These are phyloP conservation scores for Zonotrichia leucophrys DNA, from an alignment of 2,113 vertebrate species.

Conservation along the genomic window DNA sequence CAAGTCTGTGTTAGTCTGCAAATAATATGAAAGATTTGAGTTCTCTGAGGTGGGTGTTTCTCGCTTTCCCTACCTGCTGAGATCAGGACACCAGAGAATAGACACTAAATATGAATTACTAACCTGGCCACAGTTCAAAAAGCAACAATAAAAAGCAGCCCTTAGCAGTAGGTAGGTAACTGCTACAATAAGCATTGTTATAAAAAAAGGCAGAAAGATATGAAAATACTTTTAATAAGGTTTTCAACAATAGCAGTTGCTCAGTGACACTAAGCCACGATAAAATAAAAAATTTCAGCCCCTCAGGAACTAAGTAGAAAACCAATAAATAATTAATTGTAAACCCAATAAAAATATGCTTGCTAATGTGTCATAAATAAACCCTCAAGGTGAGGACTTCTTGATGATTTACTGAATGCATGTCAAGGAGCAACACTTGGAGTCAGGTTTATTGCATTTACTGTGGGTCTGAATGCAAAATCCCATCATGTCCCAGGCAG, in stretches of 20 bases:
- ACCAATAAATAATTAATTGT: neutral
- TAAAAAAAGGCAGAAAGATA: neutral
- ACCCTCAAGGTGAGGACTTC: neutral
- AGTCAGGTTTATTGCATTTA: neutral
- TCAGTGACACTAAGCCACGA: neutral
- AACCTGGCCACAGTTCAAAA: neutral
- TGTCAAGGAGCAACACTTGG: neutral
- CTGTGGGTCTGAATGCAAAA: neutral
- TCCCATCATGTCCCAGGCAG: neutral
- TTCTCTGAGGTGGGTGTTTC: neutral
- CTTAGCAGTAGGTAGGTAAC: neutral
- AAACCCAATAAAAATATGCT: neutral
- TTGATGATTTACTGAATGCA: neutral
- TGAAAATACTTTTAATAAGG: neutral
- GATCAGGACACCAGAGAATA: neutral
- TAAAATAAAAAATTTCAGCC: neutral
- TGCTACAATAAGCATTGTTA: neutral
- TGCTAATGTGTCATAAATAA: neutral
- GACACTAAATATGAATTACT: neutral
- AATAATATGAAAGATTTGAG: neutral
- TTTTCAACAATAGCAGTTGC: neutral
- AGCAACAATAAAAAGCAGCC: neutral
- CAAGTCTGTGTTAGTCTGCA: neutral
- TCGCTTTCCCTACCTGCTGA: neutral
- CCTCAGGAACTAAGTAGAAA: neutral